These are phyloP conservation scores for Tenebrosternarchus preto DNA, from an alignment of 2,113 vertebrate genomes.

Conservation along the genomic window DNA sequence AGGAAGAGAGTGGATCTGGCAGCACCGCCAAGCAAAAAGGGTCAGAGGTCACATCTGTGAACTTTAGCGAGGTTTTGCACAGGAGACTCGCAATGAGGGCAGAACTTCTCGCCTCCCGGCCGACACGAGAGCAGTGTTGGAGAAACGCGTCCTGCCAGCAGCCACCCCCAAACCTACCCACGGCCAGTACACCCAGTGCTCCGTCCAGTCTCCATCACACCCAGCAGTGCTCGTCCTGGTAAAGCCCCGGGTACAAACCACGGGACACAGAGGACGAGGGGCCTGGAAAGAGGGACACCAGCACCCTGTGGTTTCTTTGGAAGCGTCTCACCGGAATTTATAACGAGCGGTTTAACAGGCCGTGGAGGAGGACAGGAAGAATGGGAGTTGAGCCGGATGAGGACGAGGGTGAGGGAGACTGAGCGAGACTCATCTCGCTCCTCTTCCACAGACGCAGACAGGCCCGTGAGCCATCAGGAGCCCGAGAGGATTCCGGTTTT, in stretches of 20 bases:
- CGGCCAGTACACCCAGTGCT: too few relatives aligned
- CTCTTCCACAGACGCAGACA: conserved; percentile 12
- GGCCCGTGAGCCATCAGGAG: conserved; percentile 14
- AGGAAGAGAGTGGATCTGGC: neutral
- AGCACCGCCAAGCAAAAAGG: neutral
- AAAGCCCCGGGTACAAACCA: too few relatives aligned
- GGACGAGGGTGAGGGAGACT: conserved; percentile 3
- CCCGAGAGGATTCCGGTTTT: neutral
- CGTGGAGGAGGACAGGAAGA: conserved; percentile 23
- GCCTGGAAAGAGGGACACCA: too few relatives aligned
- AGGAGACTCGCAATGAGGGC: neutral
- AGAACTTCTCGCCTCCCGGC: conserved; percentile 29
- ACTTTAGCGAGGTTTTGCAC: conserved; percentile 34
- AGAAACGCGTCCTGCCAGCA: too few relatives aligned
- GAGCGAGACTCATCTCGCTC: conserved; percentile 10
- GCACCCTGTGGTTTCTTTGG: too few relatives aligned
- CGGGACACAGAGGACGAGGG: too few relatives aligned
- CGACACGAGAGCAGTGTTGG: neutral
- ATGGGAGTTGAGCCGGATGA: conserved; percentile 23
- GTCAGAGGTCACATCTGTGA: conserved; percentile 6
- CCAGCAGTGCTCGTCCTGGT: too few relatives aligned
- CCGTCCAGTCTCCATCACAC: too few relatives aligned
- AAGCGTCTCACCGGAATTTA: too few relatives aligned
- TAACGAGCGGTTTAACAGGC: conserved; percentile 40
- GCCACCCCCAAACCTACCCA: too few relatives aligned